Evolutionary conservation across 2,113 vertebrate species (phyloP).

Genomic region (Cryptotis parvus): DNA sequence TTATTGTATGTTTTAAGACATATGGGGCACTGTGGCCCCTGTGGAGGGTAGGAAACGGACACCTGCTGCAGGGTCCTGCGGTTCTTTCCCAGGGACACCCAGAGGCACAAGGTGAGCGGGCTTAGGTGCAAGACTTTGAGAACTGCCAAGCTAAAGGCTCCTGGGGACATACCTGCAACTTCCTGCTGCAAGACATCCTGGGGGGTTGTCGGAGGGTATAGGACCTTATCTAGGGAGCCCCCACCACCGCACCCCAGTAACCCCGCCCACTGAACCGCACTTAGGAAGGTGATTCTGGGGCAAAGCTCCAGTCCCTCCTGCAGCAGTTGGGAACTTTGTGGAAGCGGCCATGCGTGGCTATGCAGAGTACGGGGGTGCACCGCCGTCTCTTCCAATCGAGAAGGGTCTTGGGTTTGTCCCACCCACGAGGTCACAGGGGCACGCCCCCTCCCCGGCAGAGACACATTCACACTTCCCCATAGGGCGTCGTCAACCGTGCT

Average conservation of each 20-base stretch:
- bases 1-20: too few species aligned
- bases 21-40: not conserved
- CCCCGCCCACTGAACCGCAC: not conserved
- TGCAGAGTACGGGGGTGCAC: not conserved
- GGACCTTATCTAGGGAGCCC: not conserved
- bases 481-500: not conserved
- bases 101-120: not conserved
- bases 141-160: not conserved
- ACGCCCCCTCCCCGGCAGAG: too few species aligned
- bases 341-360: not conserved
- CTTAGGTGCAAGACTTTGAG: slow-evolving; percentile 18
- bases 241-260: too few species aligned
- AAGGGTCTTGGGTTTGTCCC: not conserved
- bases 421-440: not conserved
- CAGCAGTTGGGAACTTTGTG: slow-evolving; percentile 1
- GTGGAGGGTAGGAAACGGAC: too few species aligned
- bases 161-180: not conserved
- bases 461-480: not conserved
- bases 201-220: too few species aligned
- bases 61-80: not conserved
- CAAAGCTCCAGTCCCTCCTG: not conserved
- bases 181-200: not conserved
- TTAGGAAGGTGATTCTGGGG: not conserved
- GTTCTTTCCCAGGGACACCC: not conserved
- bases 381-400: not conserved